Percentiles rank a stretch among this genome's conserved stretches.
Conservation (phyloP, 2,113 vertebrate genomes). For the Calidris pygmaea region DNA sequence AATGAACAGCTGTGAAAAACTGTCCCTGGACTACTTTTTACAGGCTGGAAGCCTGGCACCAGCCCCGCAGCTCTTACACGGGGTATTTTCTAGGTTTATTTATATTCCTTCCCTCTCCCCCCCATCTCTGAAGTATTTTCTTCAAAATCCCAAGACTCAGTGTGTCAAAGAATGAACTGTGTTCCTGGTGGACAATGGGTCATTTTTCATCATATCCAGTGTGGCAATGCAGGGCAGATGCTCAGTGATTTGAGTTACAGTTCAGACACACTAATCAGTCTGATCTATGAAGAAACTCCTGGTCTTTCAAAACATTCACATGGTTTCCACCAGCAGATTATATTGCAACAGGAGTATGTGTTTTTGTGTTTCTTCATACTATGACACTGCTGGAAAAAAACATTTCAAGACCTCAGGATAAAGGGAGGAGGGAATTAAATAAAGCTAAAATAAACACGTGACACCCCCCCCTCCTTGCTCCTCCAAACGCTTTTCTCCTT, state of each 20-base stretch:
- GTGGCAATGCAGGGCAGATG: background rate
- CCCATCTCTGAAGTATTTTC: background rate
- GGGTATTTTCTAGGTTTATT: background rate
- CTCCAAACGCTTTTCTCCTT: background rate
- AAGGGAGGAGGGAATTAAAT: background rate
- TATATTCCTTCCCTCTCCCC: background rate
- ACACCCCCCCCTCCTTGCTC: accelerated
- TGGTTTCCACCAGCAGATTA: slow-evolving; percentile 18
- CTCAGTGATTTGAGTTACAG: background rate
- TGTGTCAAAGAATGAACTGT: background rate
- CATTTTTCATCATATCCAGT: background rate
- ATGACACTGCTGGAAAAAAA: background rate
- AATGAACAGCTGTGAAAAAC: background rate
- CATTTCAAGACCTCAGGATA: background rate
- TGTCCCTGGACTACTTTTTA: background rate
- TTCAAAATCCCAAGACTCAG: background rate
- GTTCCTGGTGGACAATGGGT: background rate
- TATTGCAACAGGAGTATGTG: slow-evolving; percentile 24
- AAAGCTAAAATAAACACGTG: background rate
- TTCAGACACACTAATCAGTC: background rate
- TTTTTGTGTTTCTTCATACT: slow-evolving; percentile 23
- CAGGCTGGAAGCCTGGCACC: background rate
- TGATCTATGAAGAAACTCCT: slow-evolving; percentile 40
- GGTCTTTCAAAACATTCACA: slow-evolving; percentile 36
- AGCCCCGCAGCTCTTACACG: background rate